A percentile compares a stretch with the other conserved stretches of the same genome.
These are phyloP conservation scores for Dastarcus helophoroides DNA, from an alignment of 2,888 invertebrate species.

Conservation along the genomic window DNA sequence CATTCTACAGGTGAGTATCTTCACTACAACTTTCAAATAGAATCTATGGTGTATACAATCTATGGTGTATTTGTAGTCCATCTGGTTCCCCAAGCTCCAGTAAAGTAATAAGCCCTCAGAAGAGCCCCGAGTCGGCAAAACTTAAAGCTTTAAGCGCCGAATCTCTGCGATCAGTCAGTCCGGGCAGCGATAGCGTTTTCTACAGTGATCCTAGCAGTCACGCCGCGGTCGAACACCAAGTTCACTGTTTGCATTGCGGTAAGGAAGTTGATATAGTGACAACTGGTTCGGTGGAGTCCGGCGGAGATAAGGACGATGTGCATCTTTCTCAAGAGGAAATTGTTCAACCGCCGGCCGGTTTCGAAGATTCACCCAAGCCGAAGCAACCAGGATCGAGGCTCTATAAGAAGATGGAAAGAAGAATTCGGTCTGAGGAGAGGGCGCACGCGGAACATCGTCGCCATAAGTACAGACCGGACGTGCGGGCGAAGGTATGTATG, in stretches of 20 bases:
- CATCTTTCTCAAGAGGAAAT: slow-evolving; percentile 45
- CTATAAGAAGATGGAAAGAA: slow-evolving; percentile 69
- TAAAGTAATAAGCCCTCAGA: slow-evolving; percentile 6
- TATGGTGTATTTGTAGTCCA: slow-evolving; percentile 29
- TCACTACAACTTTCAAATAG: background rate
- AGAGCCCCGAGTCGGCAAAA: slow-evolving; percentile 35
- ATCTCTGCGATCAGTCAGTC: slow-evolving; percentile 78
- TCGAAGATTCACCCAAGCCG: slow-evolving; percentile 66
- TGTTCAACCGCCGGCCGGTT: slow-evolving; percentile 79
- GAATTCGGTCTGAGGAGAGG: slow-evolving; percentile 58
- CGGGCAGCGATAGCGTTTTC: slow-evolving; percentile 83
- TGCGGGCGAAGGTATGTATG: slow-evolving; percentile 62
- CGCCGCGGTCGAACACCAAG: slow-evolving; percentile 36
- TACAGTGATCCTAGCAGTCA: slow-evolving; percentile 67
- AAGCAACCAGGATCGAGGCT: slow-evolving; percentile 38
- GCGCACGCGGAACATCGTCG: slow-evolving; percentile 65
- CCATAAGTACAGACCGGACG: slow-evolving; percentile 56
- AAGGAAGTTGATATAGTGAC: slow-evolving; percentile 51
- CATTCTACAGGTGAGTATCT: slow-evolving; percentile 13
- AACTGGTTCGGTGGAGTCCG: slow-evolving; percentile 31
- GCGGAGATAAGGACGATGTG: slow-evolving; percentile 15
- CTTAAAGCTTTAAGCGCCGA: slow-evolving; percentile 77
- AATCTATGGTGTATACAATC: background rate
- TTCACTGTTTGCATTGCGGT: slow-evolving; percentile 74
- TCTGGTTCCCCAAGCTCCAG: slow-evolving; percentile 45